Percentiles rank a stretch among this genome's conserved stretches.
Conservation (phyloP, 2,888 invertebrate genomes). For the Mycalesis mineus region DNA sequence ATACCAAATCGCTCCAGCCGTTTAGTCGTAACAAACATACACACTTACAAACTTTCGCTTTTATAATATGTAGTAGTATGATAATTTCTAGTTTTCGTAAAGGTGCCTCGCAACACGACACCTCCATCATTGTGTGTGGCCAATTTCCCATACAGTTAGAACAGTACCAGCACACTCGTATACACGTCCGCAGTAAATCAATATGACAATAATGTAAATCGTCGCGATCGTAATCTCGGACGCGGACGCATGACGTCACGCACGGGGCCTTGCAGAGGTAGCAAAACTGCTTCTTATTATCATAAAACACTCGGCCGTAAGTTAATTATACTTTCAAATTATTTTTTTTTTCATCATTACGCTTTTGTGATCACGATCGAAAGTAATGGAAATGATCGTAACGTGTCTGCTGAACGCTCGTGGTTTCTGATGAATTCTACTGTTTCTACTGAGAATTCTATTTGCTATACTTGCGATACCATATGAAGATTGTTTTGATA, state of each 20-base stretch:
- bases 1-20: too few species aligned
- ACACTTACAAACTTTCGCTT: too few species aligned
- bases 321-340: conserved; percentile 11
- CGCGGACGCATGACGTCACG: conserved; percentile 63
- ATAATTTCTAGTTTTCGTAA: too few species aligned
- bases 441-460: too few species aligned
- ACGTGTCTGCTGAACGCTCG: not conserved
- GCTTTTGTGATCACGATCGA: conserved; percentile 9
- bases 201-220: conserved; percentile 70
- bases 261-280: conserved; percentile 33
- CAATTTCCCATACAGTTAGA: conserved; percentile 53
- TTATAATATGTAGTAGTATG: too few species aligned
- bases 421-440: not conserved
- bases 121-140: conserved; percentile 42
- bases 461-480: too few species aligned
- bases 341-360: conserved; percentile 2
- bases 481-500: too few species aligned
- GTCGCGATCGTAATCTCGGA: conserved; percentile 64
- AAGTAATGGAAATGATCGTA: not conserved
- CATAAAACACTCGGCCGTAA: conserved; percentile 7
- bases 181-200: conserved; percentile 53
- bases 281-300: conserved; percentile 31
- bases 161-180: conserved; percentile 39
- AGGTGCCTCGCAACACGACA: conserved; percentile 7
- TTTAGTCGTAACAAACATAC: too few species aligned